Conservation (phyloP, 2,797 vertebrate genomes). For the Phoxinus dragarum region DNA sequence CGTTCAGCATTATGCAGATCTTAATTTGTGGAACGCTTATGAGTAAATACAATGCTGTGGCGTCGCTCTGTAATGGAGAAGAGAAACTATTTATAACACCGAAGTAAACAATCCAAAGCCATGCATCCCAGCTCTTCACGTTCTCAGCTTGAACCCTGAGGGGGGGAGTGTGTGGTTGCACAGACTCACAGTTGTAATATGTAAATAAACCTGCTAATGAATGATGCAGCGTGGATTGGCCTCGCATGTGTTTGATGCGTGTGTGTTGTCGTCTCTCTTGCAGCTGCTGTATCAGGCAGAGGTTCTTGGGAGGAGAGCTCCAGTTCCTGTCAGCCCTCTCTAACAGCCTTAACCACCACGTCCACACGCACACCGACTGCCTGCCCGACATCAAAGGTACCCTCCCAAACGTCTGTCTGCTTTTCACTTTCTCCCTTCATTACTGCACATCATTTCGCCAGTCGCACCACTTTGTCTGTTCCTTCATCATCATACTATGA, state of each 20-base stretch:
- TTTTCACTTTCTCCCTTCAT: slow-evolving; percentile 65
- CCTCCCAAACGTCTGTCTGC: slow-evolving; percentile 32
- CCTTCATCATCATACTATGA: neutral
- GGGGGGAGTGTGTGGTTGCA: neutral
- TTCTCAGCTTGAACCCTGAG: slow-evolving; percentile 19
- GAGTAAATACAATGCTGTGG: slow-evolving; percentile 30
- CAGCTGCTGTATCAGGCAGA: slow-evolving; percentile 31
- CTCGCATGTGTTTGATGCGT: neutral
- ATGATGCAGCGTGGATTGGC: slow-evolving; percentile 19
- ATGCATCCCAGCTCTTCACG: neutral
- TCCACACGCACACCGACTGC: slow-evolving; percentile 66
- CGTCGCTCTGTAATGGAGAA: slow-evolving; percentile 46
- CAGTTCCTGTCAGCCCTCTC: slow-evolving; percentile 59
- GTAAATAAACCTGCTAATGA: slow-evolving; percentile 45
- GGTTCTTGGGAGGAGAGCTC: slow-evolving; percentile 41
- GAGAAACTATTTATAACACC: slow-evolving; percentile 57
- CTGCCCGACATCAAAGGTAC: slow-evolving; percentile 75
- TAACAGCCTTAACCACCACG: slow-evolving; percentile 59
- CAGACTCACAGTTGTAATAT: slow-evolving; percentile 38
- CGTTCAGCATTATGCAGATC: neutral
- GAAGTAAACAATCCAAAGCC: slow-evolving; percentile 34
- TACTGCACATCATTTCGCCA: slow-evolving; percentile 69
- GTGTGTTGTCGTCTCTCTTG: slow-evolving; percentile 26
- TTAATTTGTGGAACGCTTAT: neutral
- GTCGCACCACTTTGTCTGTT: slow-evolving; percentile 54